Evolutionary conservation across 2,797 vertebrate genomes (phyloP).

Genomic region (Paguma larvata): DNA sequence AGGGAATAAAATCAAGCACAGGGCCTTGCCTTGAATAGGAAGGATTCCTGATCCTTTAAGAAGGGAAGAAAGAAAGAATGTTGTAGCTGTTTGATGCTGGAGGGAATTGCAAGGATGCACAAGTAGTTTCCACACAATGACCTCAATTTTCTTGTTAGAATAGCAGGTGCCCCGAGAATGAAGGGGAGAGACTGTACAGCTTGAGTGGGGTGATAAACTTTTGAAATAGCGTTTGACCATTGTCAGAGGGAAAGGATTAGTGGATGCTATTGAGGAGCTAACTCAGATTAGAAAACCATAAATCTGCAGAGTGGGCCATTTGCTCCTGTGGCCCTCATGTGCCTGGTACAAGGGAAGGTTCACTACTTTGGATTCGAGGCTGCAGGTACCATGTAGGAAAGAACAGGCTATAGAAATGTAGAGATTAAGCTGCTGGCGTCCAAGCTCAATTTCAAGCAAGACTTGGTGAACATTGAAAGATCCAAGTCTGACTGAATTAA

Average conservation of each 20-base stretch:
- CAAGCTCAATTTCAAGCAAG: background rate
- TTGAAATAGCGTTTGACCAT: slow-evolving; percentile 39
- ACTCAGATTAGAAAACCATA: slow-evolving; percentile 10
- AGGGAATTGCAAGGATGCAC: slow-evolving; percentile 33
- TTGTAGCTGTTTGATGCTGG: slow-evolving; percentile 3
- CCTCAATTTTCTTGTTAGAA: slow-evolving; percentile 76
- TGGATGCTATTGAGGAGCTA: background rate
- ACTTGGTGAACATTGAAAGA: background rate
- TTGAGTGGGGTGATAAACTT: background rate
- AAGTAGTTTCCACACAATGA: slow-evolving; percentile 53
- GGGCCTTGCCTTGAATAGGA: slow-evolving; percentile 45
- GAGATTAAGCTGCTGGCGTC: background rate
- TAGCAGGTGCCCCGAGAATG: slow-evolving; percentile 30
- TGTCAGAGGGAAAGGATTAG: slow-evolving; percentile 52
- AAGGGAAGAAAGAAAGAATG: background rate
- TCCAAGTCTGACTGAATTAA: background rate
- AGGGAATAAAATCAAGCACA: slow-evolving; percentile 51
- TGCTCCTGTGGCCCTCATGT: background rate
- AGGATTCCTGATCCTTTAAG: slow-evolving; percentile 23
- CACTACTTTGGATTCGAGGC: background rate
- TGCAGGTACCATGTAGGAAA: background rate
- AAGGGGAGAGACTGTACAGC: background rate
- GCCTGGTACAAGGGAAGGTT: background rate
- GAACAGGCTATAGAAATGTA: background rate
- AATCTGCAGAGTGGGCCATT: background rate